Conservation (phyloP, 2,888 invertebrate species). For the Clanis bilineata region DNA sequence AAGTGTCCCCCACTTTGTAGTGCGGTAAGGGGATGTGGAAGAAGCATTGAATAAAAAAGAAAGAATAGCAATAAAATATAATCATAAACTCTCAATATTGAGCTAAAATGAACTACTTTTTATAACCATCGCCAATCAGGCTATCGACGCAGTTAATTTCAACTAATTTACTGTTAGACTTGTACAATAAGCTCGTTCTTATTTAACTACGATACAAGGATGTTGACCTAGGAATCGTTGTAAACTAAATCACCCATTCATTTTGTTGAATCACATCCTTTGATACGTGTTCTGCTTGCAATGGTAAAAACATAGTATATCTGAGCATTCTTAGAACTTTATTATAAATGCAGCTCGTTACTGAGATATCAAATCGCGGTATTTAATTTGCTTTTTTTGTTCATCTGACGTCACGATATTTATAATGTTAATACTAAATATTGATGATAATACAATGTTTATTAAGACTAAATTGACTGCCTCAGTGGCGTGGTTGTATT, state of each 20-base stretch:
- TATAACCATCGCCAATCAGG: neutral
- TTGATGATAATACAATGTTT: too few relatives aligned
- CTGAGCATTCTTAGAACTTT: neutral
- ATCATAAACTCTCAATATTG: too few relatives aligned
- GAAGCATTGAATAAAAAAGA: too few relatives aligned
- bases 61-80: too few relatives aligned
- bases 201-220: conserved; percentile 9
- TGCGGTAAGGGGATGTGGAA: too few relatives aligned
- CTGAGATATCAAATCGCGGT: neutral
- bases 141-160: conserved; percentile 4
- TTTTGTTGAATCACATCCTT: conserved; percentile 8
- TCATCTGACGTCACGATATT: neutral
- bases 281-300: neutral
- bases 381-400: too few relatives aligned
- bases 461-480: too few relatives aligned
- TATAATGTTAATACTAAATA: too few relatives aligned
- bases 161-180: conserved; percentile 4
- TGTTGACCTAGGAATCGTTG: neutral
- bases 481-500: too few relatives aligned
- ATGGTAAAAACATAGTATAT: neutral
- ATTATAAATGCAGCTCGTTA: neutral
- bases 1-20: too few relatives aligned
- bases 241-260: neutral
- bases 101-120: neutral
- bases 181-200: neutral